phyloP scores from a whole-genome alignment of 2,113 vertebrate genomes.

The Antidorcas marsupialis region DNA sequence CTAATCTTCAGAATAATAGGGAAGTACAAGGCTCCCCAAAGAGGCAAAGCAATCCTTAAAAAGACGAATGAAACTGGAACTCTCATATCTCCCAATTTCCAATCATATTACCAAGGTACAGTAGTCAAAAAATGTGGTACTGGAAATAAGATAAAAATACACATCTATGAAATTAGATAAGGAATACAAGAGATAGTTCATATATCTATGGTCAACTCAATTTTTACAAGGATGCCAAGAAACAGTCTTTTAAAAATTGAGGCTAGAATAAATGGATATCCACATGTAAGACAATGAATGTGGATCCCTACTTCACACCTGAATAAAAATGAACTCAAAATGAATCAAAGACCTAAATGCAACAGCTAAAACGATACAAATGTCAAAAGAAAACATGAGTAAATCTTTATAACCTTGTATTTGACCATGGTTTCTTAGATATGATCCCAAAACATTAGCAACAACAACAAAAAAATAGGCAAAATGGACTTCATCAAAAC shows the following conservation, averaged over 20 bases:
- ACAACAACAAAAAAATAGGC: background rate
- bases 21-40: background rate
- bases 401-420: background rate
- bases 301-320: accelerated
- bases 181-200: background rate
- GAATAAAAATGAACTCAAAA: background rate
- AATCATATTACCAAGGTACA: background rate
- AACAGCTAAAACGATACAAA: background rate
- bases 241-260: background rate
- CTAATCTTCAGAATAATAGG: background rate
- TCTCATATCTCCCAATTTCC: background rate
- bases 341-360: background rate
- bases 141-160: background rate
- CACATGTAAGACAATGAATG: background rate
- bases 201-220: background rate
- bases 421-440: background rate
- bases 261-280: background rate
- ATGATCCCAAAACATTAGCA: background rate
- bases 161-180: background rate
- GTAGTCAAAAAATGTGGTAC: background rate
- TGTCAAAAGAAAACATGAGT: background rate
- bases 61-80: background rate
- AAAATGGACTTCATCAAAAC: background rate
- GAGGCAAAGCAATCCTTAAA: background rate
- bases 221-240: background rate